Evolutionary conservation across 2,888 invertebrate genomes (phyloP).

Genomic region (Lepidochitona cinerea): DNA sequence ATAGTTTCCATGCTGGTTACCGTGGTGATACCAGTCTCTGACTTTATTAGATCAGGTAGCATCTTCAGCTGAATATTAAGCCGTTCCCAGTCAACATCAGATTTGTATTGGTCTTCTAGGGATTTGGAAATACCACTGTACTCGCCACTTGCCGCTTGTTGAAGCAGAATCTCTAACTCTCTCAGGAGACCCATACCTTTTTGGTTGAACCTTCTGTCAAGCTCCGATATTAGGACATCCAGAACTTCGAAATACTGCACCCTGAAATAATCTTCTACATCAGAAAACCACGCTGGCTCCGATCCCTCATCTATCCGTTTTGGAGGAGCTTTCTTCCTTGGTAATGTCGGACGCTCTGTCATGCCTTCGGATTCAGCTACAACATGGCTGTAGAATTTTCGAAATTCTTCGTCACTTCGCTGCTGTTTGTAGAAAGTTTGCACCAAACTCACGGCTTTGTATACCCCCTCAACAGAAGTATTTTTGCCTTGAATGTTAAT

Average conservation of each 20-base stretch:
- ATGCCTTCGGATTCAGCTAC: background rate
- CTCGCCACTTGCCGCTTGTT: slow-evolving; percentile 16
- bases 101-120: slow-evolving; percentile 11
- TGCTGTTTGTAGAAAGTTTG: slow-evolving; percentile 11
- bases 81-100: slow-evolving; percentile 11
- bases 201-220: slow-evolving; percentile 13
- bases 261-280: slow-evolving; percentile 9
- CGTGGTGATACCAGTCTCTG: slow-evolving; percentile 2
- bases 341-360: slow-evolving; percentile 16
- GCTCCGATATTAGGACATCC: slow-evolving; percentile 11
- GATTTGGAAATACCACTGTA: slow-evolving; percentile 1
- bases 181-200: background rate
- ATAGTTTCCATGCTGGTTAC: slow-evolving; percentile 15
- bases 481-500: too few species aligned
- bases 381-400: slow-evolving; percentile 8
- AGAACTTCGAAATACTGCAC: slow-evolving; percentile 18
- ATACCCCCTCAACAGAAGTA: too few species aligned
- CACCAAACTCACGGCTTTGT: slow-evolving; percentile 1
- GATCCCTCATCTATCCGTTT: slow-evolving; percentile 18
- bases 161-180: slow-evolving; percentile 16
- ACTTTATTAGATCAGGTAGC: slow-evolving; percentile 11
- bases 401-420: slow-evolving; percentile 17
- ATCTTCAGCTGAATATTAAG: slow-evolving; percentile 5
- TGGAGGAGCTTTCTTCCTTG: slow-evolving; percentile 3
- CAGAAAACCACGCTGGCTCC: slow-evolving; percentile 8